Evolutionary conservation across 1,140 invertebrate species (phyloP).

Genomic region (Helicorthomorpha holstii): DNA sequence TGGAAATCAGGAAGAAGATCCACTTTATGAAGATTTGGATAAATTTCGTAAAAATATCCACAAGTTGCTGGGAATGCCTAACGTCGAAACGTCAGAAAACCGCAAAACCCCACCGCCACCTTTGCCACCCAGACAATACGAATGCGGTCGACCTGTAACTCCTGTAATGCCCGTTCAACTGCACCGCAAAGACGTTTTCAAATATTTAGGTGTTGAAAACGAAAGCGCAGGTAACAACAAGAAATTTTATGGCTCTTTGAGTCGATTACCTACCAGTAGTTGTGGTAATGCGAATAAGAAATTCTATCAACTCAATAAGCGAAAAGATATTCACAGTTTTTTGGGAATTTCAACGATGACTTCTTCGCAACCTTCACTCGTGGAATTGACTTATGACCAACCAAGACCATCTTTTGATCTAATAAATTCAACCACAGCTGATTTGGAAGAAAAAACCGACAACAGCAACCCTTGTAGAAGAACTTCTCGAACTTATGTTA

Average conservation of each 20-base stretch:
- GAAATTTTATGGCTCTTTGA: not conserved
- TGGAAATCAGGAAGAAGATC: not conserved
- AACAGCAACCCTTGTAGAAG: not conserved
- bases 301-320: not conserved
- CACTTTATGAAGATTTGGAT: slow-evolving; percentile 7
- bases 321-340: not conserved
- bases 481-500: not conserved
- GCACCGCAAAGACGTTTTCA: not conserved
- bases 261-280: not conserved
- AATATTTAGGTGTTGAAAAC: not conserved
- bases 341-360: slow-evolving; percentile 4
- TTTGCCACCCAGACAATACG: slow-evolving; percentile 3
- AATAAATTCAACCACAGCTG: not conserved
- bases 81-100: not conserved
- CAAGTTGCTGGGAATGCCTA: slow-evolving; percentile 6
- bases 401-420: not conserved
- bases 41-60: slow-evolving; percentile 7
- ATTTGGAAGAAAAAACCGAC: too few species aligned
- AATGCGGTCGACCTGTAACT: not conserved
- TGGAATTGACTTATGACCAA: not conserved
- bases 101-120: slow-evolving; percentile 1
- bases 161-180: not conserved
- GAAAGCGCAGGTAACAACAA: too few species aligned
- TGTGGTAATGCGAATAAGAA: not conserved
- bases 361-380: not conserved